These are phyloP conservation scores for Pemphredon lugubris DNA, from an alignment of 2,888 invertebrate species.

Conservation along the genomic window DNA sequence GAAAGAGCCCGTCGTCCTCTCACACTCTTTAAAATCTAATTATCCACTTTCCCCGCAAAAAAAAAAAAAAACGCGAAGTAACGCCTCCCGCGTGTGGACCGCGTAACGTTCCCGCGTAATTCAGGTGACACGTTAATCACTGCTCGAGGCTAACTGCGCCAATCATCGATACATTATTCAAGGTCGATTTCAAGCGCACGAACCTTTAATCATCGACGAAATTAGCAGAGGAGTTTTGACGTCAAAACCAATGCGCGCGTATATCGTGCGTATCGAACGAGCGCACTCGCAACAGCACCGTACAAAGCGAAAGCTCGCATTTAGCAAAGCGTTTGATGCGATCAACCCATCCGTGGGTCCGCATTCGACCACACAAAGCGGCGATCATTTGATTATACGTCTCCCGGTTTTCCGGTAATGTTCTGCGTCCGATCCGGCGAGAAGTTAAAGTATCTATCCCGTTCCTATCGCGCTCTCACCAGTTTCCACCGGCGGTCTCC, in stretches of 20 bases:
- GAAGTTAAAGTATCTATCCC: not conserved
- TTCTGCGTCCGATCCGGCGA: not conserved
- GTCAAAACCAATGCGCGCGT: constrained; percentile 31
- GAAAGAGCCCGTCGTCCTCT: too few species aligned
- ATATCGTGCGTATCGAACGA: not conserved
- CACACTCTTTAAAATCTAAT: too few species aligned
- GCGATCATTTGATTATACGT: constrained; percentile 40
- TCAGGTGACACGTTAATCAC: not conserved
- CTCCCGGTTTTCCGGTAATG: constrained; percentile 26
- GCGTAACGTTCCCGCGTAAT: not conserved
- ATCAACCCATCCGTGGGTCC: constrained; percentile 38
- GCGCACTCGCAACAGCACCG: not conserved
- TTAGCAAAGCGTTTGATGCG: constrained; percentile 38
- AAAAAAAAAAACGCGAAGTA: too few species aligned
- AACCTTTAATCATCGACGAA: constrained; percentile 32
- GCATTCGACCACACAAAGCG: constrained; percentile 32
- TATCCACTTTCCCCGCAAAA: too few species aligned
- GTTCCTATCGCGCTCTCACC: too few species aligned
- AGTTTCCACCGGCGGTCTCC: too few species aligned
- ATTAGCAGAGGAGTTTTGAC: constrained; percentile 32
- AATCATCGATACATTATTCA: constrained; percentile 27
- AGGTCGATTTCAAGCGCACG: constrained; percentile 16
- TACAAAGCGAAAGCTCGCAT: constrained; percentile 32
- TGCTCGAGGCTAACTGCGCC: not conserved
- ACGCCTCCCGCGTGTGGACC: too few species aligned